phyloP scores from a whole-genome alignment of 1,140 invertebrate species.

The Procambarus clarkii region DNA sequence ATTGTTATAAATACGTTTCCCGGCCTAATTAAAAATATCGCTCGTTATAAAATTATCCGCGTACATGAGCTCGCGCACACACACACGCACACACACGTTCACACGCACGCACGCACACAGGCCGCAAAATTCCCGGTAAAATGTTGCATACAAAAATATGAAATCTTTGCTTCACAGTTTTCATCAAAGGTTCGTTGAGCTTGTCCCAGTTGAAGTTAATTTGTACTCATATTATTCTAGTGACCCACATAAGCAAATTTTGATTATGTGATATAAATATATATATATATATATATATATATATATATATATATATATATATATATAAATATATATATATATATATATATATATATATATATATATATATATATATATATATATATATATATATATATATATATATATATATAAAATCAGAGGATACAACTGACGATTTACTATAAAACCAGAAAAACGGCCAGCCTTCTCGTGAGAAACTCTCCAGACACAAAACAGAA shows the following conservation, averaged over 20 bases:
- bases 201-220: neutral
- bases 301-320: neutral
- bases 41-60: neutral
- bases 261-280: neutral
- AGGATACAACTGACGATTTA: too few species aligned
- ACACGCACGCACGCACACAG: neutral
- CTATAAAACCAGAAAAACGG: too few species aligned
- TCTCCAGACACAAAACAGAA: too few species aligned
- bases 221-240: neutral
- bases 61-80: neutral
- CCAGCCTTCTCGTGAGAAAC: too few species aligned
- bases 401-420: neutral
- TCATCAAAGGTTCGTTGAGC: neutral
- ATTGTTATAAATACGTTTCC: neutral
- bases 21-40: neutral
- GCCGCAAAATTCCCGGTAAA: neutral
- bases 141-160: neutral
- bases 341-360: constrained; percentile 4
- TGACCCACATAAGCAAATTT: neutral
- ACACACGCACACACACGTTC: neutral
- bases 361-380: constrained; percentile 11
- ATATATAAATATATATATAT: constrained; percentile 13
- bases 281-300: constrained; percentile 11
- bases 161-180: neutral
- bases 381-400: neutral